Conservation (phyloP, 2,113 vertebrate genomes). For the Strigops habroptila region DNA sequence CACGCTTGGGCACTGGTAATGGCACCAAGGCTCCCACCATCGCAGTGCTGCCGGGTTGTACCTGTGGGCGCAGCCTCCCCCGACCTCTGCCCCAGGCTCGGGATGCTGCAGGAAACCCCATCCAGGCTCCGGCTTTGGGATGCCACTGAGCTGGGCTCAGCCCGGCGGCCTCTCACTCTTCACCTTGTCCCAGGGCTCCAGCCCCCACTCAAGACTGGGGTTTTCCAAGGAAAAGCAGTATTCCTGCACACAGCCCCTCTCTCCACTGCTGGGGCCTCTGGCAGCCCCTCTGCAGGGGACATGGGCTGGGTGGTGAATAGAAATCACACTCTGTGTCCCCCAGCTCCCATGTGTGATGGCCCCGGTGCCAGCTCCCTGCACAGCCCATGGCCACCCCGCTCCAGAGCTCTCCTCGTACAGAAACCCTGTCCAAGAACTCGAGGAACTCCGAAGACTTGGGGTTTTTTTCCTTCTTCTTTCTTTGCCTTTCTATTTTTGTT, state of each 20-base stretch:
- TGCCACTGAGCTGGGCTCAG: background rate
- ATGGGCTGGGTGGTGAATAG: no score
- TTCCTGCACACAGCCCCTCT: background rate
- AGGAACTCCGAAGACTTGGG: background rate
- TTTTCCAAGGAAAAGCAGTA: background rate
- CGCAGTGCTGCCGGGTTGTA: background rate
- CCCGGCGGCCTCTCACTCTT: accelerated
- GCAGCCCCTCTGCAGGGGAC: background rate
- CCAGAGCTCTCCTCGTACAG: background rate
- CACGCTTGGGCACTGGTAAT: background rate
- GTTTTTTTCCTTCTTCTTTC: background rate
- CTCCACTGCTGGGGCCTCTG: background rate
- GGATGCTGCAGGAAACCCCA: background rate
- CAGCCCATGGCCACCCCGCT: accelerated
- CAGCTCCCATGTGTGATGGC: accelerated
- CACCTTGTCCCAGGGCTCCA: background rate
- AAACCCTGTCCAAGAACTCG: background rate
- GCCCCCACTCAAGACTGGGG: accelerated
- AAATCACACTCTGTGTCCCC: background rate
- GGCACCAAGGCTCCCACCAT: background rate
- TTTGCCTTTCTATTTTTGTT: constrained; percentile 30
- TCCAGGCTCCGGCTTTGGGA: accelerated
- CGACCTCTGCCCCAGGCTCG: accelerated
- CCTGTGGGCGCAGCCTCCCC: accelerated
- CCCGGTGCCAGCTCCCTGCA: background rate